A percentile compares a stretch with the other conserved stretches of the same genome.
These are phyloP conservation scores for Chaetorhynchus papuensis DNA, from an alignment of 2,113 vertebrate genomes.

Conservation along the genomic window DNA sequence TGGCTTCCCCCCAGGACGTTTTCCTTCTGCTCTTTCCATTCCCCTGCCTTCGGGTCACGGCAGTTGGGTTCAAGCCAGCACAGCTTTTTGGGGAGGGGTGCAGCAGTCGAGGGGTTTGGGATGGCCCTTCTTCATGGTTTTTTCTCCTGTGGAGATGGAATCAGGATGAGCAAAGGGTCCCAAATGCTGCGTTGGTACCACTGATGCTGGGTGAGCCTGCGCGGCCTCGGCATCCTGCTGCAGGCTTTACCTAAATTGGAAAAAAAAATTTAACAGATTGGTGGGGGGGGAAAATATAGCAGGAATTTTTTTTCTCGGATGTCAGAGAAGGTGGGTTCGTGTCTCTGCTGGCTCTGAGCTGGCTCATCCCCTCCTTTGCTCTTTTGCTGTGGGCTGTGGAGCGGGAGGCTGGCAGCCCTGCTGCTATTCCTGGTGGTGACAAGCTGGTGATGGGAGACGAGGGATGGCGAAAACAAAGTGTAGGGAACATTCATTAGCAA, in stretches of 20 bases:
- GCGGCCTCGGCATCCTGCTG: neutral
- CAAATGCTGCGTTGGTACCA: fast-evolving
- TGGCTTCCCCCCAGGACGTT: neutral
- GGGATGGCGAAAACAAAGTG: neutral
- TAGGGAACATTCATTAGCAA: slow-evolving; percentile 9
- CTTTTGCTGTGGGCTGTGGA: slow-evolving; percentile 17
- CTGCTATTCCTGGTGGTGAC: neutral
- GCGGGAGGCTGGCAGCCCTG: slow-evolving; percentile 18
- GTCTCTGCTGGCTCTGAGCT: neutral
- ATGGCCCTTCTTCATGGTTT: neutral
- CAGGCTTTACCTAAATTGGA: neutral
- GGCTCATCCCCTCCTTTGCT: slow-evolving; percentile 21
- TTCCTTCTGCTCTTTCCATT: neutral
- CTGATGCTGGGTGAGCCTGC: neutral
- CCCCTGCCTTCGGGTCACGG: fast-evolving
- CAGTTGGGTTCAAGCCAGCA: fast-evolving
- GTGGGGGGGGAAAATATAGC: neutral
- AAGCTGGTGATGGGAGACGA: neutral
- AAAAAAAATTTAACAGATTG: neutral
- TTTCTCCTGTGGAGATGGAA: neutral
- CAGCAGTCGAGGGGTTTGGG: fast-evolving
- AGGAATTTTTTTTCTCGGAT: neutral
- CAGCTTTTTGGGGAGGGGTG: neutral
- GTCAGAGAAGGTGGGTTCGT: neutral
- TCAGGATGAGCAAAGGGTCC: neutral